phyloP scores from a whole-genome alignment of 2,888 invertebrate genomes.

The Microctonus hyperodae region DNA sequence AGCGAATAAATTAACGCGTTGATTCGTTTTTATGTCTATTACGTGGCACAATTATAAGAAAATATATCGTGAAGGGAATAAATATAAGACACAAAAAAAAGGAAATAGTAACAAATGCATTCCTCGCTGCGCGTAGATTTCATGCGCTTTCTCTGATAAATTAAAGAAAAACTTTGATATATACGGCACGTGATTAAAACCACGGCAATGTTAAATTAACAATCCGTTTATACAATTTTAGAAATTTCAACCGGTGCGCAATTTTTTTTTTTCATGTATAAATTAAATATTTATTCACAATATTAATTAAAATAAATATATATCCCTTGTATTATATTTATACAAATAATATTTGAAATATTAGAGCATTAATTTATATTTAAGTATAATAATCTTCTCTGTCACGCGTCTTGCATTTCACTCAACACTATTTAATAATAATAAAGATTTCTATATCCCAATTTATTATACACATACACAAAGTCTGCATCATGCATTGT shows the following conservation, averaged over 20 bases:
- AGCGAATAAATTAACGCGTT: not conserved
- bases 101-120: not conserved
- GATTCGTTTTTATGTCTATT: not conserved
- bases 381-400: too few species aligned
- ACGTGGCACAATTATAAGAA: conserved; percentile 11
- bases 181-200: conserved; percentile 34
- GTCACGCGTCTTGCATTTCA: not conserved
- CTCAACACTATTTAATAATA: not conserved
- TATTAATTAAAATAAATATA: conserved; percentile 17
- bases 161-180: conserved; percentile 34
- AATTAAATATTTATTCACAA: not conserved
- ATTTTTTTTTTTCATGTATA: conserved; percentile 17
- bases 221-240: conserved; percentile 34
- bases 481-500: not conserved
- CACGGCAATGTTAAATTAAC: conserved; percentile 38
- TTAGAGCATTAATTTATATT: too few species aligned
- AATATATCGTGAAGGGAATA: not conserved
- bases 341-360: too few species aligned
- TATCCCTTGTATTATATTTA: too few species aligned
- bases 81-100: conserved; percentile 6
- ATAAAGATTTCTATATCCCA: not conserved
- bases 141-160: conserved; percentile 41
- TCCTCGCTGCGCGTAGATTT: conserved; percentile 1
- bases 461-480: not conserved
- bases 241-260: conserved; percentile 42